These are phyloP conservation scores for Crocodylus rhombifer DNA, from an alignment of 2,797 vertebrate species.

Conservation along the genomic window DNA sequence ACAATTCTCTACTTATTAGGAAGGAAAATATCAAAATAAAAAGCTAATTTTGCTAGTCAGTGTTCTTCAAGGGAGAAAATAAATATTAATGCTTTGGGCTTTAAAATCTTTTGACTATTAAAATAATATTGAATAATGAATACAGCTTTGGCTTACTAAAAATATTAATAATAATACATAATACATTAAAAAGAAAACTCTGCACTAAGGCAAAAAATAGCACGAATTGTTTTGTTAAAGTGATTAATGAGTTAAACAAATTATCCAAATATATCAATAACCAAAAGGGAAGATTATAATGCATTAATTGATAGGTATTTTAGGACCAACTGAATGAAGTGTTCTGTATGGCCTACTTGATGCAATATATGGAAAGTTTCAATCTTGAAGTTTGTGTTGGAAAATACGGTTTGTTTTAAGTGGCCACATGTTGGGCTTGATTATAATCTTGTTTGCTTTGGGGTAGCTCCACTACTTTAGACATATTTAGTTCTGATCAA, in stretches of 20 bases:
- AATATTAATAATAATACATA: slow-evolving; percentile 2
- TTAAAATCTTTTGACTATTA: background rate
- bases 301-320: background rate
- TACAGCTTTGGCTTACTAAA: background rate
- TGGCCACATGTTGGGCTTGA: rapidly evolving
- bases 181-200: background rate
- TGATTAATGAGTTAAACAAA: slow-evolving; percentile 16
- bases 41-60: rapidly evolving
- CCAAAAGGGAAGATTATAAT: background rate
- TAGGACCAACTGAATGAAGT: background rate
- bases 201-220: background rate
- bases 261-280: background rate
- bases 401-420: background rate
- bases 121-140: slow-evolving; percentile 6
- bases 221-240: background rate
- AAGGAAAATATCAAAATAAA: background rate
- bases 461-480: background rate
- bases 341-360: background rate
- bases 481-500: rapidly evolving
- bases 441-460: background rate
- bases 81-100: background rate
- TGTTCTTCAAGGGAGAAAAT: background rate
- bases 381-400: background rate
- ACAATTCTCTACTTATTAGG: slow-evolving; percentile 11
- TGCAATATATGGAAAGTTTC: background rate